These are phyloP conservation scores for Caranx melampygus DNA, from an alignment of 2,113 vertebrate genomes.

Conservation along the genomic window DNA sequence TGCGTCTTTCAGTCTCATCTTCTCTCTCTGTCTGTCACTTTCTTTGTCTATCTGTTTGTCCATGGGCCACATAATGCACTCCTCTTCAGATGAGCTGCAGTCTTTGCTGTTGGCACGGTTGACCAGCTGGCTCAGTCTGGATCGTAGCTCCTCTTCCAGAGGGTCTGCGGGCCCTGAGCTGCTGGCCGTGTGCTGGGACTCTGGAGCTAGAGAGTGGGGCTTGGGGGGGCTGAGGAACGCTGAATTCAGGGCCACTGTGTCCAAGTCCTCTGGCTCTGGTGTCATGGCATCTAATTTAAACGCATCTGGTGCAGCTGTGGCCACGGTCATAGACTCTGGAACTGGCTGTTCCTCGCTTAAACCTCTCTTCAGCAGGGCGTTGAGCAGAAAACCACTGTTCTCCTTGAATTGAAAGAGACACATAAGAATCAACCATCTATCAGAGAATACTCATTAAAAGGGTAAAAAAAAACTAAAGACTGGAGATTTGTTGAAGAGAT, in stretches of 20 bases:
- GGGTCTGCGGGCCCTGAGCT: slow-evolving; percentile 56
- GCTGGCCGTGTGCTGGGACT: slow-evolving; percentile 41
- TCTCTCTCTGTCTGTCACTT: slow-evolving; percentile 67
- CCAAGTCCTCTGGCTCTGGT: slow-evolving; percentile 66
- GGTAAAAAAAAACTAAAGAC: not conserved
- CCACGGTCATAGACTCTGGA: slow-evolving; percentile 37
- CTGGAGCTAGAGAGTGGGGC: slow-evolving; percentile 69
- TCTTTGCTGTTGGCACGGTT: slow-evolving; percentile 87
- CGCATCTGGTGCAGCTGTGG: slow-evolving; percentile 49
- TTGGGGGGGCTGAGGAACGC: slow-evolving; percentile 29
- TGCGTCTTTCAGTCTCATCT: slow-evolving; percentile 33
- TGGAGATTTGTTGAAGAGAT: not conserved
- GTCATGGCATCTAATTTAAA: slow-evolving; percentile 65
- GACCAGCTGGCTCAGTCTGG: slow-evolving; percentile 84
- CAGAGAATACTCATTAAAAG: not conserved
- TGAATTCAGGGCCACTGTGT: slow-evolving; percentile 65
- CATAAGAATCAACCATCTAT: not conserved
- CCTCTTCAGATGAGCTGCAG: slow-evolving; percentile 88
- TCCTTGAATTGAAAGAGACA: slow-evolving; percentile 61
- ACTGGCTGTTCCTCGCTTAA: slow-evolving; percentile 72
- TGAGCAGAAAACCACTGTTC: slow-evolving; percentile 77
- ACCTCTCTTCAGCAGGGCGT: slow-evolving; percentile 74
- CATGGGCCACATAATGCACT: slow-evolving; percentile 57
- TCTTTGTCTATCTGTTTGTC: slow-evolving; percentile 75
- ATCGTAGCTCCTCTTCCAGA: slow-evolving; percentile 83